phyloP scores from a whole-genome alignment of 2,797 vertebrate species.

The Pseudochirops cupreus region DNA sequence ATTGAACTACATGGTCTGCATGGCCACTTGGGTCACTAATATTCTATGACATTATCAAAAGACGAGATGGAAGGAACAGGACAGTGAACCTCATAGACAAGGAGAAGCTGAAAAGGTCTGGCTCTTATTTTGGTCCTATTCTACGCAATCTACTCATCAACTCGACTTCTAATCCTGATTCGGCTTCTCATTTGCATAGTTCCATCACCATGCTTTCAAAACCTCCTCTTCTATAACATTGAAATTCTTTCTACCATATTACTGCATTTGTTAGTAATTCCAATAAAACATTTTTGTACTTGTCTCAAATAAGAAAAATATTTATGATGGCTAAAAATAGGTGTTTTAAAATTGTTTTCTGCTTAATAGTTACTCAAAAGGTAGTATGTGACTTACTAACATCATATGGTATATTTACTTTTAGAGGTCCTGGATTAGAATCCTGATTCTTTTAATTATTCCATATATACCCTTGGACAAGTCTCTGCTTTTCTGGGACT shows the following conservation, averaged over 20 bases:
- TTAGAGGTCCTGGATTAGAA: neutral
- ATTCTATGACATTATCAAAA: neutral
- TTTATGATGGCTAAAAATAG: neutral
- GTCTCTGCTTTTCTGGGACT: neutral
- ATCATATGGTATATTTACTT: neutral
- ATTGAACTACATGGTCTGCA: neutral
- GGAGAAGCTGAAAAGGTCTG: neutral
- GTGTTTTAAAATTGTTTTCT: neutral
- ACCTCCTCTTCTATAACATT: neutral
- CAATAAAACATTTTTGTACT: neutral
- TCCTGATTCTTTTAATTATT: neutral
- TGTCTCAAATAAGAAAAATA: neutral
- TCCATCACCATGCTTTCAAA: neutral
- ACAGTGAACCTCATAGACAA: neutral
- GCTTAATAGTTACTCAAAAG: slow-evolving; percentile 18
- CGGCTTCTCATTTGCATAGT: neutral
- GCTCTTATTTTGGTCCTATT: neutral
- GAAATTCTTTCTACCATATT: neutral
- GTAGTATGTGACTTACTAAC: neutral
- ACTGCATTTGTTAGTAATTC: neutral
- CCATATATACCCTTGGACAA: neutral
- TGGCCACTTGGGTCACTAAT: neutral
- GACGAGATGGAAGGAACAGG: neutral
- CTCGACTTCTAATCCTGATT: neutral
- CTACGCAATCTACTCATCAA: neutral